Evolutionary conservation across 2,888 invertebrate genomes (phyloP), one percentile per base, ranked within the genome.

Genomic region (Plagodis dolabraria): DNA sequence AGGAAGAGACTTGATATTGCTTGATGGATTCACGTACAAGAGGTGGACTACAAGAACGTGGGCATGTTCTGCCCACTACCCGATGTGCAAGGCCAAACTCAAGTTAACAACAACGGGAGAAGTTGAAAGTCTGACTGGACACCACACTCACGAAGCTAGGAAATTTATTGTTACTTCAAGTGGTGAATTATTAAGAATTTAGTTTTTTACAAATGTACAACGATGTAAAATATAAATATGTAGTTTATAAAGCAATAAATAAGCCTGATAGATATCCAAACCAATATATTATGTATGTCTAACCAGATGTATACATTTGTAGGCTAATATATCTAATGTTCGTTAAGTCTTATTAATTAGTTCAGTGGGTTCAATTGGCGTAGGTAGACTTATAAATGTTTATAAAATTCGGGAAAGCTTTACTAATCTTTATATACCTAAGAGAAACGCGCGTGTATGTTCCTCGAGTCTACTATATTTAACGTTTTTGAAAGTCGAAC

Each of bases 21-120:
- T 34, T 11, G 49, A 53, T 33, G 43, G 12, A 0, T 58, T 54
- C 43, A 49, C 49, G n/a, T 58, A 55, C 51, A 47, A 7, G n/a
- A 8, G 36, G 10, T 33, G 38, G 10, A 38, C 33, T 5, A 10
- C 33, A n/a, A 38, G 10, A 46, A 40, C 6, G 7, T 53, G 33
- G 40, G 33, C 38, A 11, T 53, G 40, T 47, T 46, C 46, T 12
- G 35, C 35, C 9, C 8, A 33, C 11, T 35, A 34, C 11, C 47
- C 47, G 35, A 35, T 5, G 11, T 47, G 47, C 33, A 47, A 35
- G 11, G 35, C 47, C 5, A 52, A 44, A 11, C 38, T 36, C 35
- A 52, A 33, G 45, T 10, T 52, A 12, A 22, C 52, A 36, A 7
- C 45, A n/a, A 9, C 0, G n/a, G 33, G 33, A 7, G 33, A 40